phyloP scores from a whole-genome alignment of 1,140 invertebrate genomes.

The Hycleus phaleratus region DNA sequence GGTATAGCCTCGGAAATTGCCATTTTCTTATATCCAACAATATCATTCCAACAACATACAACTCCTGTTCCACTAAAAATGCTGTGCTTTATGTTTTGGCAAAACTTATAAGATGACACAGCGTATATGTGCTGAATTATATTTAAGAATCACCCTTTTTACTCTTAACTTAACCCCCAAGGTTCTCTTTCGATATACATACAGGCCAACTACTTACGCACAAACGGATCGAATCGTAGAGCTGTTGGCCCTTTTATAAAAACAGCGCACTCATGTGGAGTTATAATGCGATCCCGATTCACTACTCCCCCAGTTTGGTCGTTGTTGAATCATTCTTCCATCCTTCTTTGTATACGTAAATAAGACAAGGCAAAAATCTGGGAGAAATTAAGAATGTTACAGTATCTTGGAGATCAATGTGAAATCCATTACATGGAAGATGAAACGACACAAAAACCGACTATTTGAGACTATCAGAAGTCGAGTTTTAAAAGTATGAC shows the following conservation, averaged over 20 bases:
- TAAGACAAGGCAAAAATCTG: no score
- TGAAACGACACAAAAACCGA: no score
- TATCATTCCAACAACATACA: conserved; percentile 1
- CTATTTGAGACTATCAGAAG: no score
- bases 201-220: background rate
- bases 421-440: no score
- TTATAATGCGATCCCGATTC: conserved; percentile 15
- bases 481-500: no score
- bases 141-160: conserved; percentile 14
- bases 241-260: background rate
- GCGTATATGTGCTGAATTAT: conserved; percentile 7
- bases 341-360: no score
- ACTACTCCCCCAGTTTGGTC: background rate
- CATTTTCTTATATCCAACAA: no score
- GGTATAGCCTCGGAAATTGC: conserved; percentile 11
- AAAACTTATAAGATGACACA: conserved; percentile 14
- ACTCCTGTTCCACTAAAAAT: conserved; percentile 4
- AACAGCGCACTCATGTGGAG: conserved; percentile 13
- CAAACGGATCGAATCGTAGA: conserved; percentile 7
- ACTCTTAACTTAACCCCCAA: conserved; percentile 8
- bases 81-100: conserved; percentile 15
- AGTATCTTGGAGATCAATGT: no score
- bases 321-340: no score
- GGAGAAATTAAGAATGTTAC: no score
- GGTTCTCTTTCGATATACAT: background rate